Percentiles rank a stretch among this genome's conserved stretches.
phyloP scores from a whole-genome alignment of 2,797 vertebrate species.

The Xenopus petersii region DNA sequence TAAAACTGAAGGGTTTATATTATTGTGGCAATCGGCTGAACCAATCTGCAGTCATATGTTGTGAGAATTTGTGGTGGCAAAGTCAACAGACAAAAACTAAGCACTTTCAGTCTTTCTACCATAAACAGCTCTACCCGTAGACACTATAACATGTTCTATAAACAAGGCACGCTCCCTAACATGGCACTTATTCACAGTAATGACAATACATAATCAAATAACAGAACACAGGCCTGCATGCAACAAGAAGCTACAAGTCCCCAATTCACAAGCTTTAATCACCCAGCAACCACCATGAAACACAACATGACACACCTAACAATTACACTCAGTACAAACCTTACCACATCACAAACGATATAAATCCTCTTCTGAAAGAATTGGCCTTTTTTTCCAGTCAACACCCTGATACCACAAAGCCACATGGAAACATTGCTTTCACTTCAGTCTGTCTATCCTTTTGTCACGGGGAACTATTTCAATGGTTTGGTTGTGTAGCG shows the following conservation, averaged over 20 bases:
- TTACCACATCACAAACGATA: slow-evolving; percentile 30
- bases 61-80: no score
- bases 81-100: no score
- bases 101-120: no score
- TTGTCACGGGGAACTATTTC: background rate
- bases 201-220: slow-evolving; percentile 20
- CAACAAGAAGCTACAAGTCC: slow-evolving; percentile 12
- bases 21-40: no score
- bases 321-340: slow-evolving; percentile 20
- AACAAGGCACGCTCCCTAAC: background rate
- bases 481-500: background rate
- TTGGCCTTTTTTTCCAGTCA: background rate
- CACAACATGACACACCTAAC: slow-evolving; percentile 40
- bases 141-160: background rate
- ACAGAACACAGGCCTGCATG: slow-evolving; percentile 5
- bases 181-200: slow-evolving; percentile 19
- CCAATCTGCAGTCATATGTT: no score
- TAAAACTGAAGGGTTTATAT: no score
- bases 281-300: slow-evolving; percentile 33
- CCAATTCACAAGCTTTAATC: slow-evolving; percentile 25
- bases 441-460: background rate
- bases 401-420: slow-evolving; percentile 1
- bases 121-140: no score
- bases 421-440: background rate
- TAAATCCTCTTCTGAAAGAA: background rate